Conservation (phyloP, 2,888 invertebrate genomes). For the Sialis fuliginosa region DNA sequence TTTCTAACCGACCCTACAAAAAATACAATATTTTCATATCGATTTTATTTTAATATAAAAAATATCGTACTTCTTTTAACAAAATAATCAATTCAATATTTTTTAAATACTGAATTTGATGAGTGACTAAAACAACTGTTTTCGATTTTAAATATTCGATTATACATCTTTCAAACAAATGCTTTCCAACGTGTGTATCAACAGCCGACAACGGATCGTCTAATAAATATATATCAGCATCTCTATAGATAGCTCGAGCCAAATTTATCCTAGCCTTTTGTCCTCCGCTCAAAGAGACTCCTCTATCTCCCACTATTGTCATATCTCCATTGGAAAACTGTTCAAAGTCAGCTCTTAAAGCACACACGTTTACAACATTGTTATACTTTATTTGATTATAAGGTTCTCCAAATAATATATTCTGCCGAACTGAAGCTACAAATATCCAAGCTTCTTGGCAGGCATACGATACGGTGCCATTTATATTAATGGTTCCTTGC, state of each 20-base stretch:
- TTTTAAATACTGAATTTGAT: conserved; percentile 54
- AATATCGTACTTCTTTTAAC: no score
- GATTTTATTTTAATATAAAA: no score
- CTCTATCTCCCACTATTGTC: conserved; percentile 39
- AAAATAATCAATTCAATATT: conserved; percentile 30
- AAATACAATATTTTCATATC: neutral
- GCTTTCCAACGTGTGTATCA: conserved; percentile 39
- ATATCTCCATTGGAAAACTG: conserved; percentile 34
- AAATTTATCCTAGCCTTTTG: conserved; percentile 31
- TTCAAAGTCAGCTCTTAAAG: conserved; percentile 29
- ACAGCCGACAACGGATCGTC: conserved; percentile 3
- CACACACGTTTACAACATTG: conserved; percentile 25
- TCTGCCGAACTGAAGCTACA: conserved; percentile 60
- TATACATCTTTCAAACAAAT: conserved; percentile 14
- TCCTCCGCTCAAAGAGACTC: conserved; percentile 52
- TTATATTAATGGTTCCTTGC: conserved; percentile 41
- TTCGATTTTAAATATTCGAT: conserved; percentile 22
- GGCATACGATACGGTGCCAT: conserved; percentile 52
- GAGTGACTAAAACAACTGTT: conserved; percentile 54
- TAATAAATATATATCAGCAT: conserved; percentile 2
- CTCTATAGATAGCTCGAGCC: neutral
- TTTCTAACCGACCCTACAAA: conserved; percentile 40
- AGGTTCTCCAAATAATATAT: conserved; percentile 65
- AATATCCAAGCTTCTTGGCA: conserved; percentile 78
- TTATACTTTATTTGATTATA: conserved; percentile 40